Base-by-base conservation (phyloP, 2,888 invertebrate species). In the Agriopis aurantiaria region DNA sequence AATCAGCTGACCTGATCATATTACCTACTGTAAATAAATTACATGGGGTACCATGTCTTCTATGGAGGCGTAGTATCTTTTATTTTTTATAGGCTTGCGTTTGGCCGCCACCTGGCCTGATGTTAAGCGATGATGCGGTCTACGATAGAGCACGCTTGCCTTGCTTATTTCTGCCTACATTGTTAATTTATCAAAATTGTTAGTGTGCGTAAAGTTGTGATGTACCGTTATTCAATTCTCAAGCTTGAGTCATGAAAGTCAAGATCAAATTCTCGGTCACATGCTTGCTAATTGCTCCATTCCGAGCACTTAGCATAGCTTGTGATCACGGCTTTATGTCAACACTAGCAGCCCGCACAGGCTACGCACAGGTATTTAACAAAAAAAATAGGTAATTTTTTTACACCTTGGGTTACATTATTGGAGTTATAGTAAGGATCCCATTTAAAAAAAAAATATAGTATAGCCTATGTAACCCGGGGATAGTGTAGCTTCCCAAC, bases 231-330 rank as follows among this genome's bases (percentile, higher is more conserved):
- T 73, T 71, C 71, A 75, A 69, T 75, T 81, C 55, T 78, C 12
- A 77, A 66, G 51, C 72, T 65, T 82, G 78, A 84, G 75, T 80
- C 82, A 84, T 70, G 71, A 79, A 80, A 76, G 70, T 72, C 75
- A 79, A 82, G 81, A 83, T 83, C 81, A 82, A 87, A 86, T 88
- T 84, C 64, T 63, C 82, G 81, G 86, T 85, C 86, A 83, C 84
- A 82, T 83, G 80, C 77, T 80, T 78, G 82, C 81, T 89, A 88
- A 91, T 88, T 87, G 82, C 76, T 79, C 73, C 78, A 83, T 86
- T 85, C 88, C 85, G 80, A 86, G 81, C 87, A 86, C 75, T 89
- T 89, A 87, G 83, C 80, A 84, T 84, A 77, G 82, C 89, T 88
- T 84, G 79, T 85, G 83, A 86, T 83, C 84, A 76, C 68, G 70